Evolutionary conservation across 2,113 vertebrate genomes (phyloP).

Genomic region (Melozone crissalis): DNA sequence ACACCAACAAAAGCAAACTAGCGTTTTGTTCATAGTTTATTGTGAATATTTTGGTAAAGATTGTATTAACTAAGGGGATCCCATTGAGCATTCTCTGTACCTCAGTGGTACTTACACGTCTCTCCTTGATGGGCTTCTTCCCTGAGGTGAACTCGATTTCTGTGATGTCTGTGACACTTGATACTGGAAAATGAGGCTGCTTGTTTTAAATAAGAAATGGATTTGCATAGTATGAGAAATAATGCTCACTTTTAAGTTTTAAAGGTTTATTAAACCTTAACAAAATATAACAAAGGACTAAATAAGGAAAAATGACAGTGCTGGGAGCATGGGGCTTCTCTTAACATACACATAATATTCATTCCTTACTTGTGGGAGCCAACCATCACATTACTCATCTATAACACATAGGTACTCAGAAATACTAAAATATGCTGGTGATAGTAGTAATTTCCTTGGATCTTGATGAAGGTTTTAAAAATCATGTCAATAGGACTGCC

Average conservation of each 20-base stretch:
- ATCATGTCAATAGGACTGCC: neutral
- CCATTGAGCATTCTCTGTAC: neutral
- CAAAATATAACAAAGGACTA: neutral
- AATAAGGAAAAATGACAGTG: neutral
- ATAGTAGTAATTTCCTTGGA: neutral
- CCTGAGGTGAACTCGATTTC: neutral
- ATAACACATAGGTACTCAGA: neutral
- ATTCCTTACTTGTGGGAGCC: neutral
- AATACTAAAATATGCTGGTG: neutral
- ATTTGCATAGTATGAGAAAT: neutral
- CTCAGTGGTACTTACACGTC: neutral
- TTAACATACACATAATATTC: neutral
- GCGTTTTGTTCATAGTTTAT: too few relatives aligned
- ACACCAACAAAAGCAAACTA: too few relatives aligned
- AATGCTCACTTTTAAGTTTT: neutral
- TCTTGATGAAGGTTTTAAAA: neutral
- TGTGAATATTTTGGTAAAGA: too few relatives aligned
- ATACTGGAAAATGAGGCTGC: neutral
- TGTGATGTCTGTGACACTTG: neutral
- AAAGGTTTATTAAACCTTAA: neutral
- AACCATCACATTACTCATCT: neutral
- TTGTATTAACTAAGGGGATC: too few relatives aligned
- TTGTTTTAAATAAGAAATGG: neutral
- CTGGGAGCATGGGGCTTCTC: neutral
- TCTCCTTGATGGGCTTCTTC: fast-evolving